These are phyloP conservation scores for Temnopleurus reevesii DNA, from an alignment of 53 echinoderm and acorn worm species.

Conservation along the genomic window DNA sequence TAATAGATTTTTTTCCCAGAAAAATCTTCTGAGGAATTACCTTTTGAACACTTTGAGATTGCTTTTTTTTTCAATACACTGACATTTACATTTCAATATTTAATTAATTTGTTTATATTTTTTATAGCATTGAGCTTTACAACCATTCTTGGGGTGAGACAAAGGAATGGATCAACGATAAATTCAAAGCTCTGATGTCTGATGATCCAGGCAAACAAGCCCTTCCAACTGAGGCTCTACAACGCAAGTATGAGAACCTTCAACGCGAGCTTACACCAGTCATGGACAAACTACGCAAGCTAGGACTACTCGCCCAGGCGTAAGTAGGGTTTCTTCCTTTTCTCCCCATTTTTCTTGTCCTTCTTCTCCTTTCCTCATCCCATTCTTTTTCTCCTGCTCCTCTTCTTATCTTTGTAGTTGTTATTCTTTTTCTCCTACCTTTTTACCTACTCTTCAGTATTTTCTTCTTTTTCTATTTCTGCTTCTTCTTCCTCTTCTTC, in stretches of 20 bases:
- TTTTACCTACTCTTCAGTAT: no score
- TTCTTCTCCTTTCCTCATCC: no score
- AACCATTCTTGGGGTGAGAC: constrained; percentile 96
- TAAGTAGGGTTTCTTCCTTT: constrained; percentile 59
- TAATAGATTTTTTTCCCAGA: no score
- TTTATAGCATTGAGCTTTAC: constrained; percentile 89
- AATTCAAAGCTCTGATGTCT: constrained; percentile 72
- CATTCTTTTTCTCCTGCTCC: no score
- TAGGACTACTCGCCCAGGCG: constrained; percentile 90
- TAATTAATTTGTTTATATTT: background rate
- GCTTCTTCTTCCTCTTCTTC: no score
- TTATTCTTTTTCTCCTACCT: no score
- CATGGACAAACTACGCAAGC: constrained; percentile 84
- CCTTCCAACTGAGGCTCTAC: constrained; percentile 72
- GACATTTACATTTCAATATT: background rate
- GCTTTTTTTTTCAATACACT: no score
- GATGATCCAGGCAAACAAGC: constrained; percentile 75
- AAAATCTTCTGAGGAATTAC: no score
- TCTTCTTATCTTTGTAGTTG: no score
- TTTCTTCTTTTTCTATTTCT: no score
- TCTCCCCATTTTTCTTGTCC: no score
- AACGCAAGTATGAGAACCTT: constrained; percentile 87
- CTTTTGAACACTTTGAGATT: no score
- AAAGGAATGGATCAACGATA: constrained; percentile 98
- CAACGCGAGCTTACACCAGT: constrained; percentile 89